Evolutionary conservation across 2,888 invertebrate genomes (phyloP), one percentile per base, ranked within the genome.

Genomic region (Aphelenchoides bicaudatus): DNA sequence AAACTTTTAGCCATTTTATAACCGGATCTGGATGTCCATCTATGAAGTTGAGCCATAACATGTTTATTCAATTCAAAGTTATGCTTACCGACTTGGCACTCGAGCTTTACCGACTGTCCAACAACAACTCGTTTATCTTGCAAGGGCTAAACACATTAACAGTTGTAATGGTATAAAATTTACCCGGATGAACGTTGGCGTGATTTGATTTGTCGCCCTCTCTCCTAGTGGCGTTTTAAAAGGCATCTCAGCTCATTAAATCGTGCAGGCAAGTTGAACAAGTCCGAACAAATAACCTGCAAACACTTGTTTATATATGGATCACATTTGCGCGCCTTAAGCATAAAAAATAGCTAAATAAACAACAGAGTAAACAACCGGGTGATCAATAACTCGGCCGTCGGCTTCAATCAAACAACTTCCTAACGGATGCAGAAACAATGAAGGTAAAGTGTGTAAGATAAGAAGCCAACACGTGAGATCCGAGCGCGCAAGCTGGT

Each of bases 1-100:
- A 51, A 49, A 54, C n/a, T 29, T 28, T 61, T 79, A 78, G 70
- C 78, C 78, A 80, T 61, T 78, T 79, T 49, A 79, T 70, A n/a
- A 68, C 71, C 38, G 79, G 79, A 57, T 74, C 74, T 8, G 79
- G 79, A 56, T 78, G 73, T 10, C 77, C 79, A 48, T 77, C 77
- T n/a, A n/a, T n/a, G n/a, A n/a, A n/a, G n/a, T n/a, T n/a, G n/a
- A n/a, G n/a, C n/a, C n/a, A n/a, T n/a, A n/a, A n/a, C n/a, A n/a
- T n/a, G n/a, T n/a, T n/a, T n/a, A n/a, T n/a, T n/a, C n/a, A n/a
- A n/a, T n/a, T n/a, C n/a, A n/a, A n/a, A n/a, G n/a, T n/a, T n/a
- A n/a, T n/a, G n/a, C n/a, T n/a, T n/a, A n/a, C n/a, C n/a, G 29
- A 80, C 62, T 52, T 75, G 73, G 52, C 77, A 77, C 59, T 79